A percentile compares a stretch with the other conserved stretches of the same genome.
These are phyloP conservation scores for Drosophila lini DNA, from an alignment of 1,140 invertebrate species.

Conservation along the genomic window DNA sequence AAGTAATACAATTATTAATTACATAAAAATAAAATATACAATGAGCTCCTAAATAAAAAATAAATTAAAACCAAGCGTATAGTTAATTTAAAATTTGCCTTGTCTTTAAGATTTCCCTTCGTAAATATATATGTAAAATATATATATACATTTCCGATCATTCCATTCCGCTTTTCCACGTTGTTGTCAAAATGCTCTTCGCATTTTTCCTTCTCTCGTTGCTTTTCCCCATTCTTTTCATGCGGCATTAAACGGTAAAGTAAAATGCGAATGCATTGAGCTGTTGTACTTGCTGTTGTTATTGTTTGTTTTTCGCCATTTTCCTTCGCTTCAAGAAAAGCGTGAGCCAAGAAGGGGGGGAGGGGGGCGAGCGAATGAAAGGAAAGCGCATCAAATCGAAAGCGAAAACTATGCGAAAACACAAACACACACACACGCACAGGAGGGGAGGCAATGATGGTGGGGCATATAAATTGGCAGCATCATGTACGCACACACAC, in stretches of 20 bases:
- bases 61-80: neutral
- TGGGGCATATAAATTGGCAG: conserved; percentile 52
- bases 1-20: neutral
- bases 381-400: conserved; percentile 80
- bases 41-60: neutral
- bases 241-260: conserved; percentile 68
- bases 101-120: neutral
- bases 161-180: conserved; percentile 6
- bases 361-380: conserved; percentile 20
- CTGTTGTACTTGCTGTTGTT: conserved; percentile 43
- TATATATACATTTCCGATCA: neutral
- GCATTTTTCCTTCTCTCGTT: neutral
- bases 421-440: conserved; percentile 14
- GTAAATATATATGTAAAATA: neutral
- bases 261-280: conserved; percentile 62
- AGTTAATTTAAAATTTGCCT: neutral
- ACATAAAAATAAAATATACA: neutral
- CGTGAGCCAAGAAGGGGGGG: neutral
- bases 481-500: conserved; percentile 24
- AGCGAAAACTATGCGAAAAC: conserved; percentile 77
- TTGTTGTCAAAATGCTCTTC: conserved; percentile 24
- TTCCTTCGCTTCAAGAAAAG: conserved; percentile 5
- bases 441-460: conserved; percentile 30
- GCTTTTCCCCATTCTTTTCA: conserved; percentile 36
- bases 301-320: conserved; percentile 36